Base-by-base conservation (phyloP, 2,797 vertebrate species). In the Falco columbarius region DNA sequence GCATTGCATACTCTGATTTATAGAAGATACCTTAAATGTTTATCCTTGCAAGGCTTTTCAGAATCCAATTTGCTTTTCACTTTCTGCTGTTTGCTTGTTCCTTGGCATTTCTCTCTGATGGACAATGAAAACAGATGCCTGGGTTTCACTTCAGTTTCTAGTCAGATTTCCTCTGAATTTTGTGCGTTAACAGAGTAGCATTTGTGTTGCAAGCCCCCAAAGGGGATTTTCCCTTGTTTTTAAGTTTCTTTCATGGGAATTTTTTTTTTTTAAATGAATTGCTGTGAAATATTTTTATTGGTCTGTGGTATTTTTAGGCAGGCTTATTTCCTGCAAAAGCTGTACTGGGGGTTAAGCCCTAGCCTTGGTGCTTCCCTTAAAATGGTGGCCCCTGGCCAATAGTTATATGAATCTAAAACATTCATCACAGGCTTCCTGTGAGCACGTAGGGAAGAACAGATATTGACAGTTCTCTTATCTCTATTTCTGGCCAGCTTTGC, bases 1-100 rank as follows among this genome's bases (percentile, higher is more conserved):
- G 55, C 30, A 34, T 34, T 54, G 56, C 0, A 0, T 36, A n/a
- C 19, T 66, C 44, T 85, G 56, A 71, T 92, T 95, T 92, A 75
- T 12, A 83, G 62, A 91, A n/a, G 58, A 81, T 62, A 56, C 46
- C 58, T 72, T 42, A 52, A 81, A 91, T 3, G 9, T n/a, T 87
- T 82, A 67, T n/a, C 22, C 65, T 93, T 87, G 44, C 38, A 90
- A 95, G 49, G 58, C 30, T 95, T 95, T 96, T 70, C 67, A 95
- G 66, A 96, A 94, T 88, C 54, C 32, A 62, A 56, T 93, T 81
- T 92, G 61, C 14, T 94, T 94, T 91, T 79, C 84, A 62, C 81
- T 88, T 94, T 88, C 81, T 83, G 36, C 42, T 88, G 18, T 67
- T 91, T 70, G 36, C 79, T 83, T 81, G 36, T 59, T 92, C 87